Evolutionary conservation across 2,888 invertebrate genomes (phyloP).

Genomic region (Lottia scabra): DNA sequence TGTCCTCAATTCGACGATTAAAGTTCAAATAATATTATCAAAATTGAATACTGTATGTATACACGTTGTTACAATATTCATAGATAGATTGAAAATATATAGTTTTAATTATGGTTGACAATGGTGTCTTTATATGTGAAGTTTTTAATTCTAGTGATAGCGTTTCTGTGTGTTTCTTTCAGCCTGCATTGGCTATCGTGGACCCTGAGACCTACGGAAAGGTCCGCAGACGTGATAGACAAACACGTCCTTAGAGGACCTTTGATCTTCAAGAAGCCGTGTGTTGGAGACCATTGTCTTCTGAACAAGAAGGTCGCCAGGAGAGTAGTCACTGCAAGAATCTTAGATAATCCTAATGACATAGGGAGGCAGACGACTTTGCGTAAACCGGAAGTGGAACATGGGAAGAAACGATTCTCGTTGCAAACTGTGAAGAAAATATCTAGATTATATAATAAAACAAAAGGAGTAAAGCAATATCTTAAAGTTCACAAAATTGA

Average conservation of each 20-base stretch:
- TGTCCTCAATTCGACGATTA: too few species aligned
- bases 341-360: neutral
- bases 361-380: neutral
- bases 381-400: neutral
- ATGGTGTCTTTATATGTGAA: conserved; percentile 14
- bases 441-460: neutral
- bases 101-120: neutral
- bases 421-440: neutral
- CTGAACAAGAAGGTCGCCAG: too few species aligned
- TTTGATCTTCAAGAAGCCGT: neutral
- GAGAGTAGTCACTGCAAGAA: too few species aligned
- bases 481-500: neutral
- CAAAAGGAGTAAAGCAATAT: neutral
- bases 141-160: conserved; percentile 6
- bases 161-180: conserved; percentile 4
- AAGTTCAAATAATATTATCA: too few species aligned
- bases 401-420: neutral
- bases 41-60: too few species aligned
- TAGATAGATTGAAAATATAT: too few species aligned
- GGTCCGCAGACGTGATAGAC: neutral
- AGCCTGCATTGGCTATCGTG: conserved; percentile 12
- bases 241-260: neutral
- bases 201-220: neutral
- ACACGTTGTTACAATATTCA: too few species aligned
- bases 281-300: neutral